phyloP scores from a whole-genome alignment of 2,797 vertebrate genomes.

The Antennarius maculatus region DNA sequence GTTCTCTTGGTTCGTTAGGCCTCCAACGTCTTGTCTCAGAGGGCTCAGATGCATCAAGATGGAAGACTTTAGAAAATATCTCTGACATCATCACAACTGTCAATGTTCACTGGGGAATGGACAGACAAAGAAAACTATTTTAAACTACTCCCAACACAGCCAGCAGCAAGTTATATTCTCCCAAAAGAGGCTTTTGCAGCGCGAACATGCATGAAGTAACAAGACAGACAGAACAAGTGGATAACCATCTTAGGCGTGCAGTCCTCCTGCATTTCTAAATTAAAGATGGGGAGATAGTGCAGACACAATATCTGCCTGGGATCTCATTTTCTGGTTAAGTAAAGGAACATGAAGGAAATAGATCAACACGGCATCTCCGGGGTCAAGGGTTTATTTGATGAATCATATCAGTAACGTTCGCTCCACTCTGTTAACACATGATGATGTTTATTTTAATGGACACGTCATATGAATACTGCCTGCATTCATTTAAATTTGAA shows the following conservation, averaged over 20 bases:
- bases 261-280: conserved; percentile 81
- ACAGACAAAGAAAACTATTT: conserved; percentile 66
- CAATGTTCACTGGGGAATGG: conserved; percentile 51
- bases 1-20: conserved; percentile 35
- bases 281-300: conserved; percentile 82
- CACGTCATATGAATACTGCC: conserved; percentile 21
- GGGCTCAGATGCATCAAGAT: conserved; percentile 35
- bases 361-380: conserved; percentile 63
- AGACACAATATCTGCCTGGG: conserved; percentile 54
- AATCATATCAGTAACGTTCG: conserved; percentile 60
- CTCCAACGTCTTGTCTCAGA: conserved; percentile 40
- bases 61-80: conserved; percentile 50
- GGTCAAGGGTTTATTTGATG: conserved; percentile 77
- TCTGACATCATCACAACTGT: conserved; percentile 48
- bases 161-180: conserved; percentile 40
- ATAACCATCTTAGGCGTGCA: conserved; percentile 76
- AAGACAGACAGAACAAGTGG: conserved; percentile 66
- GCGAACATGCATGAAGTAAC: conserved; percentile 70
- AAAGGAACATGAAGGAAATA: conserved; percentile 68
- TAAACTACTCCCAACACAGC: conserved; percentile 26
- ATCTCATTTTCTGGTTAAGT: conserved; percentile 64
- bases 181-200: conserved; percentile 59
- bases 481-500: conserved; percentile 2
- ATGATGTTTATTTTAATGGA: conserved; percentile 27
- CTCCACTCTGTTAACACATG: conserved; percentile 38